A percentile compares a stretch with the other conserved stretches of the same genome.
These are phyloP conservation scores for Acromyrmex charruanus DNA, from an alignment of 1,140 invertebrate species.

Conservation along the genomic window DNA sequence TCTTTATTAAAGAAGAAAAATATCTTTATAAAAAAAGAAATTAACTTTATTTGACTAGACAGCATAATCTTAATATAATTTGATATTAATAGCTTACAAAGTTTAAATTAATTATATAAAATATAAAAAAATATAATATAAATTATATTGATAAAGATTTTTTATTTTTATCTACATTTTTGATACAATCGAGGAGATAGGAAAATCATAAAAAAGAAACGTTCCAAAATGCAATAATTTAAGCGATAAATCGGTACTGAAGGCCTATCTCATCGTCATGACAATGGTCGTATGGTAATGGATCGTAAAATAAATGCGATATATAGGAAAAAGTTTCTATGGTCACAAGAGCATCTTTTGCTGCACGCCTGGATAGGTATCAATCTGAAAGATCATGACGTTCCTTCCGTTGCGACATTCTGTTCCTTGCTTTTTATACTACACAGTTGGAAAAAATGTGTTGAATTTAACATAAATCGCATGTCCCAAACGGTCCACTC, in stretches of 20 bases:
- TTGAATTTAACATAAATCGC: too few species aligned
- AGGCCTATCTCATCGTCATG: slow-evolving; percentile 17
- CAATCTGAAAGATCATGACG: slow-evolving; percentile 27
- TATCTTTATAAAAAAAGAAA: not conserved
- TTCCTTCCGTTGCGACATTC: slow-evolving; percentile 21
- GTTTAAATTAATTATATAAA: slow-evolving; percentile 4
- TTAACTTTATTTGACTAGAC: too few species aligned
- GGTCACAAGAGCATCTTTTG: slow-evolving; percentile 14
- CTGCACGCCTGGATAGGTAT: not conserved
- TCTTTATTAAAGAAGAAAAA: not conserved
- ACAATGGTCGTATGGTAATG: too few species aligned
- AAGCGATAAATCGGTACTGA: slow-evolving; percentile 36
- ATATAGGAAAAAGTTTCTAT: slow-evolving; percentile 37
- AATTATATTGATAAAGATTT: not conserved
- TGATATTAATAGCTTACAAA: not conserved
- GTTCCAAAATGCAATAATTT: slow-evolving; percentile 36
- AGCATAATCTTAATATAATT: not conserved
- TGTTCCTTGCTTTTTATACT: slow-evolving; percentile 18
- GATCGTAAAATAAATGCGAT: slow-evolving; percentile 32
- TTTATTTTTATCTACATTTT: not conserved
- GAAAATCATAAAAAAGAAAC: not conserved
- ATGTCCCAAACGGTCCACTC: too few species aligned
- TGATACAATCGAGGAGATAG: not conserved
- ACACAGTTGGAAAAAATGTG: not conserved
- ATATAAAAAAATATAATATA: not conserved